These are phyloP conservation scores for Onychorhynchus coronatus DNA, from an alignment of 2,113 vertebrate species.

Conservation along the genomic window DNA sequence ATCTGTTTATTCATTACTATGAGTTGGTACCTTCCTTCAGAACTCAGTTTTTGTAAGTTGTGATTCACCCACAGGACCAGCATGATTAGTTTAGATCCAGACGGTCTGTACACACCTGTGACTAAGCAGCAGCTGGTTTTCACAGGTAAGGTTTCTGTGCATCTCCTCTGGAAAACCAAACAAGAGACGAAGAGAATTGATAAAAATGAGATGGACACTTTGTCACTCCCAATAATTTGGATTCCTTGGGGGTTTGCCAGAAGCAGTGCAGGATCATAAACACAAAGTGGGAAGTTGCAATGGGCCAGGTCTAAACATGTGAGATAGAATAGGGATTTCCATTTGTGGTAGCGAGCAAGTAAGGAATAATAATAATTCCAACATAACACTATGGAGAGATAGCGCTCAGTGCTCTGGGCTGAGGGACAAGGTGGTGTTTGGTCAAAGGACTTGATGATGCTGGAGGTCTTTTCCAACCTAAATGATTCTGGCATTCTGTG, in stretches of 20 bases:
- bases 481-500: fast-evolving
- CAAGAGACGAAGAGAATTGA: neutral
- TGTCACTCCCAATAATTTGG: neutral
- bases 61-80: neutral
- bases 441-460: neutral
- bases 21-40: neutral
- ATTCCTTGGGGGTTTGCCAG: neutral
- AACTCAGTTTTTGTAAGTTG: neutral
- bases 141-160: neutral
- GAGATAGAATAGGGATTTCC: neutral
- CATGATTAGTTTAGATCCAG: neutral
- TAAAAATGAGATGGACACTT: neutral
- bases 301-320: neutral
- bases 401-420: neutral
- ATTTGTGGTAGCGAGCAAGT: neutral
- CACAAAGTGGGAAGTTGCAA: neutral
- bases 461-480: neutral
- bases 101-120: neutral
- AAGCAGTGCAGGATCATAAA: neutral
- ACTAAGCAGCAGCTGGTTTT: neutral
- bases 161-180: neutral
- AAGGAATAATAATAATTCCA: neutral
- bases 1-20: neutral
- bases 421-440: neutral
- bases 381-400: neutral